These are phyloP conservation scores for Drosophila pectinifera DNA, from an alignment of 1,140 invertebrate species.

Conservation along the genomic window DNA sequence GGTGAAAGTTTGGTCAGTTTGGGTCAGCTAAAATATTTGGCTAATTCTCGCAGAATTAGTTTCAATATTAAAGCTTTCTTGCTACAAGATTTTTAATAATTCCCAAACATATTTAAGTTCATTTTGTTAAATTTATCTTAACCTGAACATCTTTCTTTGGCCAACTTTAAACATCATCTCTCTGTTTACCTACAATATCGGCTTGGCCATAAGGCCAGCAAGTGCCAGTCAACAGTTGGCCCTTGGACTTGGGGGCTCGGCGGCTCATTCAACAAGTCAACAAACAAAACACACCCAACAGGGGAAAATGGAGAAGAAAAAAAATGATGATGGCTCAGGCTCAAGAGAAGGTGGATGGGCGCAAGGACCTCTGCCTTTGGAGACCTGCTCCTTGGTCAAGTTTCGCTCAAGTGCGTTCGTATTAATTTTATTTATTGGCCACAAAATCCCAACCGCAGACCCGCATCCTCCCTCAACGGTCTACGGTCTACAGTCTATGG, in stretches of 20 bases:
- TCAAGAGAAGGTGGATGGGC: neutral
- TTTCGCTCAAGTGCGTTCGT: slow-evolving; percentile 72
- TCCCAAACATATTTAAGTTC: neutral
- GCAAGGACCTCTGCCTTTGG: slow-evolving; percentile 7
- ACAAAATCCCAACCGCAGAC: slow-evolving; percentile 50
- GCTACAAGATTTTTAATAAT: neutral
- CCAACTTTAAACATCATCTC: slow-evolving; percentile 26
- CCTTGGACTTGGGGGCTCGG: slow-evolving; percentile 24
- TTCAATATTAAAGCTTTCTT: neutral
- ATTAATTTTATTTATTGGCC: slow-evolving; percentile 83
- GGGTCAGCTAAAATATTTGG: neutral
- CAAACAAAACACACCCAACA: slow-evolving; percentile 62
- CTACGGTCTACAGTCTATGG: no score
- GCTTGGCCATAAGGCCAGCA: slow-evolving; percentile 42
- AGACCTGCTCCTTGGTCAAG: slow-evolving; percentile 56
- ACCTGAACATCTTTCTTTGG: neutral
- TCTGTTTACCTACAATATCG: slow-evolving; percentile 49
- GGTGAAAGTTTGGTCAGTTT: slow-evolving; percentile 16
- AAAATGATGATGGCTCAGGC: slow-evolving; percentile 16
- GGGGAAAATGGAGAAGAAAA: slow-evolving; percentile 41
- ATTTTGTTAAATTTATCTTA: neutral
- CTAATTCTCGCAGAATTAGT: neutral
- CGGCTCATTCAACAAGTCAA: slow-evolving; percentile 77
- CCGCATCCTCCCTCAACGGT: neutral
- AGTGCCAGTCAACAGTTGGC: slow-evolving; percentile 66